phyloP scores from a whole-genome alignment of 37 sponge, comb jelly and placozoan species.

The Ianthella basta region DNA sequence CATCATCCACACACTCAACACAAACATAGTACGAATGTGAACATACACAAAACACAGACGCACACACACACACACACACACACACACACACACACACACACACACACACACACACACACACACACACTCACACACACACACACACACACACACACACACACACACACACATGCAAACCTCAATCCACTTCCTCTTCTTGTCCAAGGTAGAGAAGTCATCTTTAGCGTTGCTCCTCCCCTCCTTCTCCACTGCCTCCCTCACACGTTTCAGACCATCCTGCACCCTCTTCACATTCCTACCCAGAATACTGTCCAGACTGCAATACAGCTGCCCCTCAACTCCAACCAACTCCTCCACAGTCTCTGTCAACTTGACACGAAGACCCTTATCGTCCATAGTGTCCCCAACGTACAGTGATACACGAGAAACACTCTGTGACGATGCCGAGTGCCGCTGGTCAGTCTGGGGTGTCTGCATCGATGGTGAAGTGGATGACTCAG shows the following conservation, averaged over 20 bases:
- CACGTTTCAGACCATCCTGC: not conserved
- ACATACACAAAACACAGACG: not conserved
- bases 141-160: conserved; percentile 36
- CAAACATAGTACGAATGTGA: not conserved
- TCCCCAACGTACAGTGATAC: too few species aligned
- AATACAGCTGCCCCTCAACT: not conserved
- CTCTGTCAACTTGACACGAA: not conserved
- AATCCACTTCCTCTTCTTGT: not conserved
- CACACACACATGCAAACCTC: not conserved
- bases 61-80: conserved; percentile 36
- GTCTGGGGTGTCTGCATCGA: too few species aligned
- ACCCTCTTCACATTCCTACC: not conserved
- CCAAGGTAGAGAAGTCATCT: not conserved
- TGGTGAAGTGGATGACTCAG: too few species aligned
- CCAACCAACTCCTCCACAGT: not conserved
- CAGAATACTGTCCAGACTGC: not conserved
- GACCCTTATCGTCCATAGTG: too few species aligned
- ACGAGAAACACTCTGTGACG: too few species aligned
- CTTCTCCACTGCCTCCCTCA: not conserved
- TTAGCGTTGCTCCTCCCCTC: not conserved
- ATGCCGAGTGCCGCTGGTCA: too few species aligned
- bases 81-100: conserved; percentile 38
- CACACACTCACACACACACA: conserved; percentile 37
- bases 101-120: conserved; percentile 30
- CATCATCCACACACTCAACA: not conserved